Conservation (phyloP, 1,140 invertebrate species). For the Vanessa tameamea region DNA sequence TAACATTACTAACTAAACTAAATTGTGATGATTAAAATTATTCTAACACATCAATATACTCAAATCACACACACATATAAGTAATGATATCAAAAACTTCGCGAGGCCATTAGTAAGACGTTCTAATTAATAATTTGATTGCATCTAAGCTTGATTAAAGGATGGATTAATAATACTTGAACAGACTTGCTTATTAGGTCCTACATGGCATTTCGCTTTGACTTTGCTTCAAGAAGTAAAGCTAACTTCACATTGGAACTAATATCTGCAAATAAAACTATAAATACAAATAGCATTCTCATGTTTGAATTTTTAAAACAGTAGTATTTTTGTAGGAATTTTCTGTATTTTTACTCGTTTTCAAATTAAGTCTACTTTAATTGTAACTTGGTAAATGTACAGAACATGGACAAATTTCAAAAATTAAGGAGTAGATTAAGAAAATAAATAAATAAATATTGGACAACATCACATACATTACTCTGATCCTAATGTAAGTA, state of each 20-base stretch:
- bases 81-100: neutral
- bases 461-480: too few relatives aligned
- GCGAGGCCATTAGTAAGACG: neutral
- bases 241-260: neutral
- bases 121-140: constrained; percentile 20
- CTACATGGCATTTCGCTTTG: constrained; percentile 13
- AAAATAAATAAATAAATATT: too few relatives aligned
- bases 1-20: too few relatives aligned
- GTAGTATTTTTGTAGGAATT: too few relatives aligned
- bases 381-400: too few relatives aligned
- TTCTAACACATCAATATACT: neutral
- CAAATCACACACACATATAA: neutral
- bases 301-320: too few relatives aligned
- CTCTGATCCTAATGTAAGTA: too few relatives aligned
- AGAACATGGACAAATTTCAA: too few relatives aligned
- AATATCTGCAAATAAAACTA: neutral
- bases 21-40: too few relatives aligned
- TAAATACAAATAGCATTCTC: neutral
- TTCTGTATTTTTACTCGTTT: too few relatives aligned
- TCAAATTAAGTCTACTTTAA: too few relatives aligned
- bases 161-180: constrained; percentile 23
- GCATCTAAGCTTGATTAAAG: constrained; percentile 27
- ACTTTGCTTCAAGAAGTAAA: neutral
- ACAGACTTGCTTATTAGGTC: constrained; percentile 20
- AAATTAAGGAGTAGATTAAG: too few relatives aligned